Base-by-base conservation (phyloP, 2,113 vertebrate genomes). In the Corvus moneduloides region DNA sequence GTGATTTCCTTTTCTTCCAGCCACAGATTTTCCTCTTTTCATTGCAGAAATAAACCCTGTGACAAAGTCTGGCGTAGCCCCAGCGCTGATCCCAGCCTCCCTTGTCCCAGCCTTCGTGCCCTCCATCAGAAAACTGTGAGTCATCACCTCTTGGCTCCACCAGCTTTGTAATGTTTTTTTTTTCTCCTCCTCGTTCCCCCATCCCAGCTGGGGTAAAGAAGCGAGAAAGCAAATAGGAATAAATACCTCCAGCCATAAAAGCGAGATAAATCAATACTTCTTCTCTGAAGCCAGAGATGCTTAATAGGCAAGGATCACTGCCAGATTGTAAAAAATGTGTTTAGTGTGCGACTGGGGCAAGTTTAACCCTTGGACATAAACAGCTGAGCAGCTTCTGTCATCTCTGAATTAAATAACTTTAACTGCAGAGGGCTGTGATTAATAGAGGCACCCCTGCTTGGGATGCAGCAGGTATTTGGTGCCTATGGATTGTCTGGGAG, bases 281-380 rank as follows among this genome's bases (percentile, higher is more conserved):
- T 97, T 97, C 87, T 97, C 95, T 95, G 94, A 94, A 95, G 87
- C 91, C 94, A 96, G 96, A 97, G 97, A 93, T 96, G 97, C 95
- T 98, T 97, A 97, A 96, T 96, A 97, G 96, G 94, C 97, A 97
- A 90, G 97, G 97, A 97, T 97, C 92, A 95, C 86, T 91, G 96
- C 96, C 97, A 97, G 96, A 96, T 89, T 96, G 88, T 96, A 97
- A 96, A 97, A 93, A 93, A 94, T 77, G 85, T 95, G 90, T 96
- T 98, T 96, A 96, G 91, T 94, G 90, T 88, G 85, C 5, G 10
- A 73, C 26, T 73, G 88, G 96, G 95, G 87, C 81, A 94, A 92
- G 90, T 94, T 89, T 96, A 95, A 97, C 80, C 92, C 92, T 73
- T 78, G 88, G 94, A 95, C 85, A 93, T 97, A 90, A 97, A 92